Base-by-base conservation (phyloP, 2,113 vertebrate species). In the Puffinus mauretanicus region DNA sequence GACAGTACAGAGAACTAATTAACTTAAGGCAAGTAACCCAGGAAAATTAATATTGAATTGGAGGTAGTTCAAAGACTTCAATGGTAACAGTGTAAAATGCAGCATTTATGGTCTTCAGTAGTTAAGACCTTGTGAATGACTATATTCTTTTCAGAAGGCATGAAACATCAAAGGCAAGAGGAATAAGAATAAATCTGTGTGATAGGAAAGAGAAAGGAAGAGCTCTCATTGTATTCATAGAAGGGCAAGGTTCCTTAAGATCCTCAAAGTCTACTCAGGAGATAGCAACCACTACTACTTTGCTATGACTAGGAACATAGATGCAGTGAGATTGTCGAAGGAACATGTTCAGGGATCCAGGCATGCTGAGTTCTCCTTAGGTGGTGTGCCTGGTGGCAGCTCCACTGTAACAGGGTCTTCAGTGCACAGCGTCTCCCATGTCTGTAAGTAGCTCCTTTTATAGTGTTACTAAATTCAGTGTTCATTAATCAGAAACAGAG, bases 1-100 rank as follows among this genome's bases (percentile, higher is more conserved):
- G 70, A 76, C 81, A 95, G 81, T 61, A 80, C 36, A 62, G 66
- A 93, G 75, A 52, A 82, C 92, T 92, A 93, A 97, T 96, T 96
- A 96, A 93, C 78, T 93, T 78, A 89, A 93, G 87, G 30, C 7
- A 0, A 94, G 62, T 82, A 96, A 90, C 61, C 21, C 66, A 82
- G 62, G 66, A 82, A 96, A 91, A 96, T 87, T 82, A 95, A 90
- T 82, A 49, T 61, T 79, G 78, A 66, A 71, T 42, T 80, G 65
- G 13, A 62, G 8, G 5, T 32, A 85, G 57, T 91, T 87, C 91
- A 95, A 94, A 87, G 93, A 44, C 89, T 91, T 88, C 60, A 87
- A 76, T 54, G 58, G 78, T 76, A 96, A 82, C 52, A 61, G 57
- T 71, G 87, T 79, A 76, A 94, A 95, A 90, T 42, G 26, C 77